Percentiles rank a stretch among this genome's conserved stretches.
Conservation (phyloP, 2,797 vertebrate genomes). For the Characodon lateralis region DNA sequence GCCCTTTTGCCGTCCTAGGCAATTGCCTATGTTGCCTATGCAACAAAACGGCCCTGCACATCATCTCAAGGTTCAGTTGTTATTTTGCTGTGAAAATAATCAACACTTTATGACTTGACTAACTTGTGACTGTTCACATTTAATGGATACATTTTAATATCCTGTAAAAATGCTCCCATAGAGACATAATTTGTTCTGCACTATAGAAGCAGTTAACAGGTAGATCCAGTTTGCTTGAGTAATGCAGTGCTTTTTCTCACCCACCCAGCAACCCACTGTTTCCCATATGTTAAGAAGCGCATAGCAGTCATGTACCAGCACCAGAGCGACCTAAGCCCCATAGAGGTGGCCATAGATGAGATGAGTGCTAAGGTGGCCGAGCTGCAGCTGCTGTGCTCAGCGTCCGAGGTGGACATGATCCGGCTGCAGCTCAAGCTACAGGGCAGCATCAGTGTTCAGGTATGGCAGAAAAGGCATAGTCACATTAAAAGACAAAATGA, state of each 20-base stretch:
- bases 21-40: too few species aligned
- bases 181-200: neutral
- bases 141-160: neutral
- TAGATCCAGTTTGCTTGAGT: neutral
- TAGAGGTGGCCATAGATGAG: conserved; percentile 97
- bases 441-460: conserved; percentile 98
- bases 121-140: neutral
- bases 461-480: conserved; percentile 42
- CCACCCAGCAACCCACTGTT: conserved; percentile 90
- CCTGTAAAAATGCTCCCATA: neutral
- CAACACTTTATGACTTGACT: conserved; percentile 11
- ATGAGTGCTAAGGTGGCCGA: conserved; percentile 98
- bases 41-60: neutral
- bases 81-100: conserved; percentile 41
- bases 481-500: neutral
- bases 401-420: conserved; percentile 96
- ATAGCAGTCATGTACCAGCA: conserved; percentile 98
- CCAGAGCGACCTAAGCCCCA: conserved; percentile 94
- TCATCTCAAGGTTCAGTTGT: conserved; percentile 50
- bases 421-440: conserved; percentile 96
- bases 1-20: too few species aligned
- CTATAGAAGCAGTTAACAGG: neutral
- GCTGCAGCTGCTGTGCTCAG: conserved; percentile 94
- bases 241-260: neutral
- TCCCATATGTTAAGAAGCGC: conserved; percentile 97